A percentile compares a stretch with the other conserved stretches of the same genome.
These are phyloP conservation scores for Thaumatotibia leucotreta DNA, from an alignment of 1,140 invertebrate genomes.

Conservation along the genomic window DNA sequence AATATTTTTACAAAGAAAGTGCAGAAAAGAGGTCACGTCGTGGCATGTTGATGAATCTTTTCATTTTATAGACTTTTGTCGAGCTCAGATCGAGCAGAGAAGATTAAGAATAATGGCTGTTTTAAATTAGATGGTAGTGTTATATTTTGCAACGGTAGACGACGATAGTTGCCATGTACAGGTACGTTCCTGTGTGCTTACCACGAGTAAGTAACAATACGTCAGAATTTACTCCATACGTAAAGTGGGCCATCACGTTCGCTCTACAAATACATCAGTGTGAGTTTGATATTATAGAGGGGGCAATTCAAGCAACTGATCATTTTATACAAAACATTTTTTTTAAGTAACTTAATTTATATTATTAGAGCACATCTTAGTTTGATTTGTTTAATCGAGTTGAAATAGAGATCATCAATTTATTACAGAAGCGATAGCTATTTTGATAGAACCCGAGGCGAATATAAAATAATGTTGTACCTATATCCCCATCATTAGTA, in stretches of 20 bases:
- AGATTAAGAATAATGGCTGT: conserved; percentile 10
- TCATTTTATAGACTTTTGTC: conserved; percentile 14
- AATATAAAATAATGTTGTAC: neutral
- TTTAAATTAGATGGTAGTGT: conserved; percentile 3
- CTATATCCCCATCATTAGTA: neutral
- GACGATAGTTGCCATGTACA: neutral
- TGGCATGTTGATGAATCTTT: conserved; percentile 13
- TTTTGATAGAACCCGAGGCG: neutral
- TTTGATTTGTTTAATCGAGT: neutral
- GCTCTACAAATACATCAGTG: too few relatives aligned
- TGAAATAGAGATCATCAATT: neutral
- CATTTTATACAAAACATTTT: too few relatives aligned
- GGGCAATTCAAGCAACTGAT: too few relatives aligned
- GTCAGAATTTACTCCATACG: too few relatives aligned
- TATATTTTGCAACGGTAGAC: neutral
- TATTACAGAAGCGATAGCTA: neutral
- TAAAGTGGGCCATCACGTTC: too few relatives aligned
- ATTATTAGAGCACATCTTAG: neutral
- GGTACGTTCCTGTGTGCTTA: neutral
- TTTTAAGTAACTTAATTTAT: too few relatives aligned
- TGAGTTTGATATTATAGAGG: too few relatives aligned
- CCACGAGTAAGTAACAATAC: too few relatives aligned
- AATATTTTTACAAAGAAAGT: conserved; percentile 13
- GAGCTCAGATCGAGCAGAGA: neutral
- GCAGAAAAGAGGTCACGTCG: conserved; percentile 5